phyloP scores from a whole-genome alignment of 2,113 vertebrate species.

The Labeo catla region DNA sequence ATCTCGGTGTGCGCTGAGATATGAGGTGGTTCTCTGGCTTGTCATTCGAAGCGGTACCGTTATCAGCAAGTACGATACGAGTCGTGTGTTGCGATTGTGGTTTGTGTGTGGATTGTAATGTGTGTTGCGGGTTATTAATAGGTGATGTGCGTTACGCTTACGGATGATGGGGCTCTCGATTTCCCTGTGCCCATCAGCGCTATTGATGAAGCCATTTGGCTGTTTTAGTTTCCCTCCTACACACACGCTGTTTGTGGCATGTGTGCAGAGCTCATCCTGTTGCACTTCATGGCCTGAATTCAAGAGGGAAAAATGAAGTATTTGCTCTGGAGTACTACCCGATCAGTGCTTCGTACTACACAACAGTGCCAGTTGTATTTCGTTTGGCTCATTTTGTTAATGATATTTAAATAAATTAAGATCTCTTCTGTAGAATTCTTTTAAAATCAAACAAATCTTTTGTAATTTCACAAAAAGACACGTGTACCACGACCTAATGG shows the following conservation, averaged over 20 bases:
- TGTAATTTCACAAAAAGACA: too few species aligned
- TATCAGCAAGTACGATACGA: neutral
- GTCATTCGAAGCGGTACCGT: neutral
- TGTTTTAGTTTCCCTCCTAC: conserved; percentile 18
- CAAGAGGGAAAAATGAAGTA: neutral
- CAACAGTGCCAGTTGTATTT: neutral
- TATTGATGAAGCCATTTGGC: conserved; percentile 38
- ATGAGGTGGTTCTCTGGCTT: conserved; percentile 15
- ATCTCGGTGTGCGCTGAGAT: conserved; percentile 1
- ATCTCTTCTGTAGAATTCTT: neutral
- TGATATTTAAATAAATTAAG: neutral
- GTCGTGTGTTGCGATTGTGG: neutral
- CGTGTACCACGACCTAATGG: too few species aligned
- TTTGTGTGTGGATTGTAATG: conserved; percentile 14
- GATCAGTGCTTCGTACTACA: neutral
- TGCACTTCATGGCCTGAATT: conserved; percentile 18
- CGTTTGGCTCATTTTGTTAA: neutral
- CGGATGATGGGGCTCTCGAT: neutral
- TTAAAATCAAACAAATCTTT: neutral
- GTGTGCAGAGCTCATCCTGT: conserved; percentile 8
- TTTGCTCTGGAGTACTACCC: neutral
- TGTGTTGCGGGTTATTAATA: conserved; percentile 31
- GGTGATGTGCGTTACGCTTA: neutral
- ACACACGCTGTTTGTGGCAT: conserved; percentile 16
- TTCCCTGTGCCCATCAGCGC: conserved; percentile 19